Evolutionary conservation across 2,797 vertebrate species (phyloP), one percentile per base, ranked within the genome.

Genomic region (Leontocebus nigricollis): DNA sequence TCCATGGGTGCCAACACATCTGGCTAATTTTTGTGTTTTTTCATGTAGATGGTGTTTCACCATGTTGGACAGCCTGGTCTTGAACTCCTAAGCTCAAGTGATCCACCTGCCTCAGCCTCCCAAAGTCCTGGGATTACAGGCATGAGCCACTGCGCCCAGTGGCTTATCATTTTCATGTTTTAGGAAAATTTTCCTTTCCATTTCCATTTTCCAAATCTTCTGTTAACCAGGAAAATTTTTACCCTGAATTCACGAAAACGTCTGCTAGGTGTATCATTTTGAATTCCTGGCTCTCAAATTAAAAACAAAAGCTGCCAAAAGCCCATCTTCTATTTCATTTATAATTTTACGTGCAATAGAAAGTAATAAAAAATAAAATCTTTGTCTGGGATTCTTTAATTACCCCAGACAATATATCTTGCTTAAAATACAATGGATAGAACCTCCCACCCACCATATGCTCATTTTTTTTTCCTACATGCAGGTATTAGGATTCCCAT

Each of bases 241-340:
- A 76, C 30, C 27, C 73, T 17, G 4, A 61, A 59, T 88, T 90
- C 59, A 44, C 26, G 27, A 81, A 89, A 88, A 89, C 93, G 24
- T 87, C 76, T 59, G 46, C 4, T 48, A 44, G 48, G 3, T 94
- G 41, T 36, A 64, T 46, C 77, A 52, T 94, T 96, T 81, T 64
- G 61, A 95, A 95, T 97, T 95, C 52, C 36, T n/a, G 75, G 24
- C 86, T 93, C 44, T 82, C 46, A 84, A 39, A 91, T 95, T 72
- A 90, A 79, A 90, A 93, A 73, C 46, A 73, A 73, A 41, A 39
- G 30, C 3, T 15, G 10, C 11, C 7, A 19, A 30, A 20, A 70
- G 44, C 20, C 36, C 55, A 12, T 86, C 19, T 73, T 91, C 41
- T 79, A 0, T 90, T 85, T 50, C 72, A 85, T 83, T 76, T 76